phyloP scores from a whole-genome alignment of 2,113 vertebrate genomes.

The Leptobrachium ailaonicum region DNA sequence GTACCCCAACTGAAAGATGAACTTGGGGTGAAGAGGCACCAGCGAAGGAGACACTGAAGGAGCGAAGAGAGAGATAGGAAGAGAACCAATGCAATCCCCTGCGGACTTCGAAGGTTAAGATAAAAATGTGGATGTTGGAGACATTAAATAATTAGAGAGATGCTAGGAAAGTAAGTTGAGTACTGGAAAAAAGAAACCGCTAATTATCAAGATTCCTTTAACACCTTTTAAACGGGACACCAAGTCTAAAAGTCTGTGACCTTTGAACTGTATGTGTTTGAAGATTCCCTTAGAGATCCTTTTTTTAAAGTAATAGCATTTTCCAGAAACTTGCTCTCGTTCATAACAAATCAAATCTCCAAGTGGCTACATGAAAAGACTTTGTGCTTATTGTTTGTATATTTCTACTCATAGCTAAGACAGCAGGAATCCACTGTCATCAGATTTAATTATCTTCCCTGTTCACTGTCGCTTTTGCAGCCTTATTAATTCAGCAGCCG shows the following conservation, averaged over 20 bases:
- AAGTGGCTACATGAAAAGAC: constrained; percentile 33
- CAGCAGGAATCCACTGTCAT: constrained; percentile 41
- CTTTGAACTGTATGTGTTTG: constrained; percentile 17
- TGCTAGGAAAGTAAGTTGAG: no score
- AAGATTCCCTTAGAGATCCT: constrained; percentile 5
- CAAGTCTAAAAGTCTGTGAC: background rate
- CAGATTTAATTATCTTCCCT: constrained; percentile 42
- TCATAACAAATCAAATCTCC: constrained; percentile 35
- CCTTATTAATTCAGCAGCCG: constrained; percentile 18
- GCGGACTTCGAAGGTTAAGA: no score
- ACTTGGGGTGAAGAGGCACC: no score
- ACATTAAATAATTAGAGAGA: no score
- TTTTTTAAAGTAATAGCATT: constrained; percentile 10
- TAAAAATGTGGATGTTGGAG: no score
- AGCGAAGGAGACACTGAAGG: no score
- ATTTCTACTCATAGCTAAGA: constrained; percentile 40
- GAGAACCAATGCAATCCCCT: no score
- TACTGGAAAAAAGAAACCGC: no score
- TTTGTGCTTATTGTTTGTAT: constrained; percentile 44
- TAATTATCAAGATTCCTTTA: no score
- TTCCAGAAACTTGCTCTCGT: constrained; percentile 18
- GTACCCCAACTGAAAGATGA: no score
- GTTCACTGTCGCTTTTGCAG: constrained; percentile 26
- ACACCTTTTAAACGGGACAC: background rate
- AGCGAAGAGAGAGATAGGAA: no score